Conservation (phyloP, 2,797 vertebrate genomes). For the Lemur catta region DNA sequence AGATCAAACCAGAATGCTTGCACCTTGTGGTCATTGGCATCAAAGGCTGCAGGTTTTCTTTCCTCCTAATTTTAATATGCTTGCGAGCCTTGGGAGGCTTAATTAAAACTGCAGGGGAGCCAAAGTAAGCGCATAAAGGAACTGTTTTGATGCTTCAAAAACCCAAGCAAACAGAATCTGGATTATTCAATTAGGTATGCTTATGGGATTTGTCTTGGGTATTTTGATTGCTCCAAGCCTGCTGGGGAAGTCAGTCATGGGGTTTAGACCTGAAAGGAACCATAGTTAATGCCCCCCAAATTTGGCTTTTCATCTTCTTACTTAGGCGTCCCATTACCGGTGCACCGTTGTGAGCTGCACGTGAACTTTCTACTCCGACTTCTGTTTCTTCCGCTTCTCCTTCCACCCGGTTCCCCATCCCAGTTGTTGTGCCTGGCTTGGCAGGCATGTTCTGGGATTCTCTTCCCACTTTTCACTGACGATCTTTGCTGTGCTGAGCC, state of each 20-base stretch:
- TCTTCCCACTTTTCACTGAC: not conserved
- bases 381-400: slow-evolving; percentile 1
- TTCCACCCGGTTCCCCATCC: not conserved
- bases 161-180: slow-evolving; percentile 78
- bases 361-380: not conserved
- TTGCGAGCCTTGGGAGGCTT: slow-evolving; percentile 75
- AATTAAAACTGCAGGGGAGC: slow-evolving; percentile 79
- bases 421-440: not conserved
- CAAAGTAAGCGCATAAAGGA: slow-evolving; percentile 77
- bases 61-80: slow-evolving; percentile 67
- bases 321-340: not conserved
- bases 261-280: slow-evolving; percentile 56
- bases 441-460: not conserved
- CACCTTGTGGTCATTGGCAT: slow-evolving; percentile 59
- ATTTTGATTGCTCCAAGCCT: slow-evolving; percentile 65
- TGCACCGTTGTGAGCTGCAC: not conserved
- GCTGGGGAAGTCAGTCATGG: slow-evolving; percentile 56
- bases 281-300: slow-evolving; percentile 25
- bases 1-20: slow-evolving; percentile 31
- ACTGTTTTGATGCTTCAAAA: slow-evolving; percentile 76
- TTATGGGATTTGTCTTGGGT: slow-evolving; percentile 77
- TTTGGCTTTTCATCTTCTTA: slow-evolving; percentile 23
- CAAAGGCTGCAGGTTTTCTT: slow-evolving; percentile 65
- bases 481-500: not conserved
- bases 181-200: slow-evolving; percentile 78